Evolutionary conservation across 2,113 vertebrate species (phyloP), one percentile per base, ranked within the genome.

Genomic region (Caloenas nicobarica): DNA sequence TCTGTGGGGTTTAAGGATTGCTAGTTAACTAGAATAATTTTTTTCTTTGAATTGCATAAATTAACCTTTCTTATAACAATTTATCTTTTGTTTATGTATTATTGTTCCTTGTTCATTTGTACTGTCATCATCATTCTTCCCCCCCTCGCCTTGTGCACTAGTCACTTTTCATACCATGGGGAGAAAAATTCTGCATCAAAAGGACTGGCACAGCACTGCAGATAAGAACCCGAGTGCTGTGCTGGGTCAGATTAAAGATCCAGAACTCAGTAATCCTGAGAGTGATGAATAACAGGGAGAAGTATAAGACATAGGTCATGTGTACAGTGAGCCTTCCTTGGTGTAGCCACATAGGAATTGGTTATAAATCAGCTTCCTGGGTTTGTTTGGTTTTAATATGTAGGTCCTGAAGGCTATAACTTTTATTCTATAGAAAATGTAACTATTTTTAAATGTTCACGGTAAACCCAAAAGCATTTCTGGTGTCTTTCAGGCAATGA

Each of bases 11-110:
- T 91, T 93, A 60, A 80, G 76, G 77, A 42, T 91, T 79, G 53
- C 78, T 81, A 82, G 78, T 89, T 92, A 94, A 85, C 57, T 58
- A 42, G 85, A 82, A 56, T 81, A 89, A 28, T 16, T 79, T 91
- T 94, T 91, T 96, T 29, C 51, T 88, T 80, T 23, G 50, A 79
- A 48, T 91, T 93, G 89, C 81, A 89, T 96, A 94, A 92, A 92
- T 95, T 95, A 96, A 92, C 87, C 78, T 97, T 94, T 96, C 77
- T 93, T 73, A 44, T 89, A 92, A 95, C 86, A 95, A 91, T 93
- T 96, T 60, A 66, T 73, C 84, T 94, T 90, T 91, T 96, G 95
- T 97, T 95, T 95, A 38, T 89, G 8, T 88, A 68, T 92, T 91
- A 44, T 68, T 89, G 73, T 83, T 95, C 46, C 85, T 86, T 88